Evolutionary conservation across 2,113 vertebrate species (phyloP).

Genomic region (Pandion haliaetus): DNA sequence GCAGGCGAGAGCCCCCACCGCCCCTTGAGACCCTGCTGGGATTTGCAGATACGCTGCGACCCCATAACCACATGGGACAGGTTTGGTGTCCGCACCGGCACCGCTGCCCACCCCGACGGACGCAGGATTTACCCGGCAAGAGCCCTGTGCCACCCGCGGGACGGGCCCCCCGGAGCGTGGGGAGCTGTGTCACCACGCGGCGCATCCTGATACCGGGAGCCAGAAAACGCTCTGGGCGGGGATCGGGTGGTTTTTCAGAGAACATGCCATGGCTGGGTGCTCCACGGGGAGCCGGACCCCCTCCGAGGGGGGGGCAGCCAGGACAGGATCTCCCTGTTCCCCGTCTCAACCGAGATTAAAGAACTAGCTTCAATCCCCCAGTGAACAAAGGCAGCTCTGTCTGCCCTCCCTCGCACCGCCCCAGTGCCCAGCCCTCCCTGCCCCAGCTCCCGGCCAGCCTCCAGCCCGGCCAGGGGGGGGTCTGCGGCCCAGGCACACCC

Average conservation of each 20-base stretch:
- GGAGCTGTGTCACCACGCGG: background rate
- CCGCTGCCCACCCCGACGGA: background rate
- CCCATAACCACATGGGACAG: accelerated
- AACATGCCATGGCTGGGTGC: background rate
- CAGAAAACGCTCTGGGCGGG: background rate
- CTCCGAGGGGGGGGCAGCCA: background rate
- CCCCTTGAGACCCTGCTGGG: background rate
- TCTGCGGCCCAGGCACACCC: accelerated
- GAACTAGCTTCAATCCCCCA: background rate
- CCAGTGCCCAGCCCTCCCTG: background rate
- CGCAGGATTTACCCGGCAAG: background rate
- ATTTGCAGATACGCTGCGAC: background rate
- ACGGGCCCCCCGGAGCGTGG: background rate
- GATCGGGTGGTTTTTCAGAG: background rate
- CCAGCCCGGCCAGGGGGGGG: background rate
- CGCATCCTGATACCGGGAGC: background rate
- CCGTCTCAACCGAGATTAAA: background rate
- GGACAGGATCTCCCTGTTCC: background rate
- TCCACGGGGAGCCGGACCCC: background rate
- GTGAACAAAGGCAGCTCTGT: constrained; percentile 50
- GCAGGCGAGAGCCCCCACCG: background rate
- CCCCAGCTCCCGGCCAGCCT: background rate
- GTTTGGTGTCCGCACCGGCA: background rate
- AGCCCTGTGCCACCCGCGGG: background rate
- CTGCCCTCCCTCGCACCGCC: background rate